Conservation (phyloP, 2,888 invertebrate genomes). For the Clusia tigrina region DNA sequence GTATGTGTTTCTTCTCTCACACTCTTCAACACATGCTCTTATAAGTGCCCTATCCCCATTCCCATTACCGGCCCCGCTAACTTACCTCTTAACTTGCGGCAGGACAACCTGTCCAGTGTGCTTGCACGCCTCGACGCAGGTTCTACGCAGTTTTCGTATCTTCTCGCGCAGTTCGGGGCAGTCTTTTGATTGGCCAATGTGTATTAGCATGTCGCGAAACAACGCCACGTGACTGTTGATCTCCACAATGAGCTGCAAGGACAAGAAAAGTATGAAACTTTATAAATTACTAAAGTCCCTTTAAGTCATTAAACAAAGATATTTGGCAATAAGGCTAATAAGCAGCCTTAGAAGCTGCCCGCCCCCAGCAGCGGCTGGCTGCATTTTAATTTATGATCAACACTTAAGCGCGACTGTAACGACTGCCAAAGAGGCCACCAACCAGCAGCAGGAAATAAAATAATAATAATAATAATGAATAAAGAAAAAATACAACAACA, state of each 20-base stretch:
- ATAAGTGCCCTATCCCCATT: not conserved
- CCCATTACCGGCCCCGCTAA: conserved; percentile 11
- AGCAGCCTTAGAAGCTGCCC: too few relatives aligned
- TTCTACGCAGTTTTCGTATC: conserved; percentile 81
- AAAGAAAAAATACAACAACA: too few relatives aligned
- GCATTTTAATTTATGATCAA: too few relatives aligned
- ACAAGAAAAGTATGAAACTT: not conserved
- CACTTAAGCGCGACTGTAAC: too few relatives aligned
- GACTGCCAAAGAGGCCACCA: too few relatives aligned
- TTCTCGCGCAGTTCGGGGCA: conserved; percentile 86
- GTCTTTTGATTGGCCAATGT: conserved; percentile 86
- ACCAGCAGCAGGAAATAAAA: not conserved
- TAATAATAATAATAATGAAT: not conserved
- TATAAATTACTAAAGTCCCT: too few relatives aligned
- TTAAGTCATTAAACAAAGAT: too few relatives aligned
- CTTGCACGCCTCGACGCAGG: conserved; percentile 86
- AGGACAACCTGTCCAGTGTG: conserved; percentile 81
- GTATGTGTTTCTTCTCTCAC: not conserved
- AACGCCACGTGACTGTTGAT: conserved; percentile 88
- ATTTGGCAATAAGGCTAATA: too few relatives aligned
- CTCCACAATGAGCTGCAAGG: conserved; percentile 84
- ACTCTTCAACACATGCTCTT: not conserved
- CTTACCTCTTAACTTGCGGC: conserved; percentile 85
- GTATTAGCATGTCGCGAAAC: conserved; percentile 86
- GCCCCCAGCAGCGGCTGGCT: too few relatives aligned